A percentile compares a stretch with the other conserved stretches of the same genome.
Evolutionary conservation across 2,113 vertebrate species (phyloP).

Genomic region (Dinomys branickii): DNA sequence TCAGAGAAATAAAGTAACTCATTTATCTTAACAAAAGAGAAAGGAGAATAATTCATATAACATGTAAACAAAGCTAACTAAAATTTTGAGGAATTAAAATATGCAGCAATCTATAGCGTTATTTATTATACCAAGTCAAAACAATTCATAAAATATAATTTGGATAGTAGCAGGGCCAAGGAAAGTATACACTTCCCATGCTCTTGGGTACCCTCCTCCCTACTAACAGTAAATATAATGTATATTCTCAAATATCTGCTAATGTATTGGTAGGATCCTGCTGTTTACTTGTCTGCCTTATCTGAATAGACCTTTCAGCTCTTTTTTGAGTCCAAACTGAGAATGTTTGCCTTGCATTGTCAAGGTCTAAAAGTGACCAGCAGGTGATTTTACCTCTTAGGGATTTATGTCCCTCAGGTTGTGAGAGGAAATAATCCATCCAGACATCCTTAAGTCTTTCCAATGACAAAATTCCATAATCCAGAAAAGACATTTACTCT

Average conservation of each 20-base stretch:
- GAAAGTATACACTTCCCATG: background rate
- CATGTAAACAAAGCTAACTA: conserved; percentile 20
- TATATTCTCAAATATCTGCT: background rate
- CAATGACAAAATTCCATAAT: background rate
- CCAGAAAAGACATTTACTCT: background rate
- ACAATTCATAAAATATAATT: background rate
- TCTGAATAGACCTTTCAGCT: background rate
- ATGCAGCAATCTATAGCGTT: background rate
- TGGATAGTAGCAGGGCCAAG: background rate
- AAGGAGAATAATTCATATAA: background rate
- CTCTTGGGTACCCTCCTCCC: background rate
- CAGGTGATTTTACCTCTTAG: background rate
- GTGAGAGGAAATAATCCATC: background rate
- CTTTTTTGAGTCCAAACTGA: background rate
- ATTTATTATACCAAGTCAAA: background rate
- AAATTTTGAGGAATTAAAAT: conserved; percentile 52
- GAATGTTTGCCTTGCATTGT: background rate
- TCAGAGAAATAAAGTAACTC: background rate
- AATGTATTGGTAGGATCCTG: background rate
- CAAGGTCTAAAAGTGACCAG: background rate
- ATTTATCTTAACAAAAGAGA: conserved; percentile 9
- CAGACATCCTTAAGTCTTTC: background rate
- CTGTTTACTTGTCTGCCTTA: background rate
- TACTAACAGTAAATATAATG: background rate
- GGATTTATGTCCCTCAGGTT: background rate